Conservation (phyloP, 2,888 invertebrate genomes). For the Tuta absoluta region DNA sequence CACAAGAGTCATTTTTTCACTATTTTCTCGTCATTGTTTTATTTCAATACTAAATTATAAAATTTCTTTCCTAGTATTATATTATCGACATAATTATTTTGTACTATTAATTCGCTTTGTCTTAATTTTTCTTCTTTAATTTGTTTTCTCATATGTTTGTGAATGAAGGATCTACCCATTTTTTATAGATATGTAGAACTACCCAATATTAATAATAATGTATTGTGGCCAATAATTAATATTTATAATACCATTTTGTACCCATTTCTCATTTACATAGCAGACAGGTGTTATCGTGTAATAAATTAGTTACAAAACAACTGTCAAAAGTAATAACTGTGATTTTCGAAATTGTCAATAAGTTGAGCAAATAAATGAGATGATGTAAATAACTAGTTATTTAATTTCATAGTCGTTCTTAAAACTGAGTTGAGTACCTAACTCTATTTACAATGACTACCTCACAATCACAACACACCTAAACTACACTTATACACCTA, state of each 20-base stretch:
- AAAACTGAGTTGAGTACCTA: too few species aligned
- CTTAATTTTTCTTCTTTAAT: slow-evolving; percentile 31
- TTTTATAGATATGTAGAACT: slow-evolving; percentile 58
- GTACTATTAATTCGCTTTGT: slow-evolving; percentile 32
- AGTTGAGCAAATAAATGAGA: slow-evolving; percentile 81
- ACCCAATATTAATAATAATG: slow-evolving; percentile 67
- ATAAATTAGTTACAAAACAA: slow-evolving; percentile 73
- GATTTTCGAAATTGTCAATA: slow-evolving; percentile 82
- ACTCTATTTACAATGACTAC: too few species aligned
- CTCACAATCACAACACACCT: too few species aligned
- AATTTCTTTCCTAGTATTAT: slow-evolving; percentile 26
- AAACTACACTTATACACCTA: too few species aligned
- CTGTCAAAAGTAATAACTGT: slow-evolving; percentile 79
- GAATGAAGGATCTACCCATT: slow-evolving; percentile 54
- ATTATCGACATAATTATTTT: slow-evolving; percentile 29
- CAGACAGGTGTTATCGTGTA: slow-evolving; percentile 71
- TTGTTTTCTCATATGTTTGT: slow-evolving; percentile 43
- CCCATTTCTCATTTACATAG: slow-evolving; percentile 77
- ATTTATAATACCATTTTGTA: slow-evolving; percentile 79
- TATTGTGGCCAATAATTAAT: slow-evolving; percentile 79
- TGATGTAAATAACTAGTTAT: slow-evolving; percentile 53
- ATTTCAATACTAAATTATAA: slow-evolving; percentile 24
- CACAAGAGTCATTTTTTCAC: slow-evolving; percentile 41
- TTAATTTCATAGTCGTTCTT: slow-evolving; percentile 18
- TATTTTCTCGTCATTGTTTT: slow-evolving; percentile 17